These are phyloP conservation scores for Alligator sinensis DNA, from an alignment of 2,113 vertebrate genomes.

Conservation along the genomic window DNA sequence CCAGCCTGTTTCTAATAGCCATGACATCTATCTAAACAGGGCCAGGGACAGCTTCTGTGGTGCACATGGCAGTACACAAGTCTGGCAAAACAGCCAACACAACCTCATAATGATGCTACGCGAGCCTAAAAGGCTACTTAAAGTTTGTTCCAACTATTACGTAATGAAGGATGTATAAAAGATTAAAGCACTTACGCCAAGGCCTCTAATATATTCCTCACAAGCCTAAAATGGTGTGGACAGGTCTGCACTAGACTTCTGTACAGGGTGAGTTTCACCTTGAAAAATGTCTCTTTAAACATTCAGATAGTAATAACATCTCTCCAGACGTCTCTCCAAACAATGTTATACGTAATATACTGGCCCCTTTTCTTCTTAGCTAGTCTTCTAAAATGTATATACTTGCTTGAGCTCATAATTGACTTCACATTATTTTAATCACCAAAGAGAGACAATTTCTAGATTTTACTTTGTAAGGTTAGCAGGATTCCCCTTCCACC, in stretches of 20 bases:
- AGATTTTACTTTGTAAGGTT: background rate
- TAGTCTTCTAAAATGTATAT: background rate
- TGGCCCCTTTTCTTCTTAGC: background rate
- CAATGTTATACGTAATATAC: background rate
- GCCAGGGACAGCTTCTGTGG: background rate
- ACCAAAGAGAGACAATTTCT: background rate
- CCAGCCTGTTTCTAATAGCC: background rate
- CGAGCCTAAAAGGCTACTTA: too few relatives aligned
- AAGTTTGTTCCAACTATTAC: too few relatives aligned
- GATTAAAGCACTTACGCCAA: too few relatives aligned
- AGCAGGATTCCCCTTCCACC: background rate
- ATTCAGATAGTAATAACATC: background rate
- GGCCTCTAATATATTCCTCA: background rate
- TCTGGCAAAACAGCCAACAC: background rate
- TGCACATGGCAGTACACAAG: background rate
- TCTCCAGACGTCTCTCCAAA: background rate
- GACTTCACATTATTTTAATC: background rate
- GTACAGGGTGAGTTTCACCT: background rate
- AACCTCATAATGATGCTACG: background rate
- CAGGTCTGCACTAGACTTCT: background rate
- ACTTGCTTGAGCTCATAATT: background rate
- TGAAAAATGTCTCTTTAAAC: background rate
- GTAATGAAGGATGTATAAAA: too few relatives aligned
- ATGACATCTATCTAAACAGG: accelerated
- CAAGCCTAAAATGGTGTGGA: background rate